These are phyloP conservation scores for Lepidurus couesii DNA, from an alignment of 1,140 invertebrate genomes.

Conservation along the genomic window DNA sequence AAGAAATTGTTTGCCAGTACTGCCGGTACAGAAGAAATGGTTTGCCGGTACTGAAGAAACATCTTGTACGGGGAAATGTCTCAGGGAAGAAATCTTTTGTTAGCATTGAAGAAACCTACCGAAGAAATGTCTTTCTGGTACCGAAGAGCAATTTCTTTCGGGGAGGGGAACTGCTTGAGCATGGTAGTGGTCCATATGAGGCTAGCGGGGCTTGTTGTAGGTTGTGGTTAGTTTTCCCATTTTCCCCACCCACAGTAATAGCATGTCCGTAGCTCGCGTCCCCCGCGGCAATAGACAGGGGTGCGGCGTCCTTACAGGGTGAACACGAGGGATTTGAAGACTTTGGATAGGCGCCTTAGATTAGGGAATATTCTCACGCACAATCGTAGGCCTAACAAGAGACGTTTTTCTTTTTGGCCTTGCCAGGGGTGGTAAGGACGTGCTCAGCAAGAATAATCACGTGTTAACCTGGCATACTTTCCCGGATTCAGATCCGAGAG, in stretches of 20 bases:
- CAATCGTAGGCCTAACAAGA: constrained; percentile 3
- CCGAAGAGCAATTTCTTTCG: background rate
- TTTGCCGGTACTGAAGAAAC: no score
- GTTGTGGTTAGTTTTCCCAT: background rate
- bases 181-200: background rate
- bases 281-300: background rate
- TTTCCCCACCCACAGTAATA: background rate
- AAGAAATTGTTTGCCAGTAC: no score
- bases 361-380: constrained; percentile 3
- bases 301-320: background rate
- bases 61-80: no score
- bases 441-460: background rate
- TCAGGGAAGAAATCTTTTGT: no score
- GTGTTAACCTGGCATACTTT: background rate
- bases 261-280: background rate
- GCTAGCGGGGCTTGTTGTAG: background rate
- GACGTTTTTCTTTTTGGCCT: background rate
- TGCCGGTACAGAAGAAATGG: no score
- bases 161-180: background rate
- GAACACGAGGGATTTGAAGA: background rate
- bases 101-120: no score
- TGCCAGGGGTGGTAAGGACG: background rate
- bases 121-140: background rate
- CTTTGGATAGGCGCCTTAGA: background rate
- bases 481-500: no score